These are phyloP conservation scores for Pseudopodoces humilis DNA, from an alignment of 2,113 vertebrate genomes.

Conservation along the genomic window DNA sequence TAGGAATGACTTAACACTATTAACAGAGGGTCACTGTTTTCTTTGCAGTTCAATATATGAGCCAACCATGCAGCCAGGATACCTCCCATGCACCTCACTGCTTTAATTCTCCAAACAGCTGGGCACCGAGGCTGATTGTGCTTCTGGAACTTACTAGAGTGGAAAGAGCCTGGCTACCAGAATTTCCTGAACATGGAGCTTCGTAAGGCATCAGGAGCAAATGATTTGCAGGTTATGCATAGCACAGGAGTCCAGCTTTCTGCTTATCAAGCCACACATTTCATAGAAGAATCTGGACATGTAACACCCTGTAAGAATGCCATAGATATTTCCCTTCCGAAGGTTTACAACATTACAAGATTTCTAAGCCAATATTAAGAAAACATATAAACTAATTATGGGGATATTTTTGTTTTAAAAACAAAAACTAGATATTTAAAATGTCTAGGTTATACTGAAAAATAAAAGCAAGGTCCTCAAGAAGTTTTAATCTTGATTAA, in stretches of 20 bases:
- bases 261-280: neutral
- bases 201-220: neutral
- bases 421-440: neutral
- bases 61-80: neutral
- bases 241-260: neutral
- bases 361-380: neutral
- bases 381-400: neutral
- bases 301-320: neutral
- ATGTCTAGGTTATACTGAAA: neutral
- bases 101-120: neutral
- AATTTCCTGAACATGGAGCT: neutral
- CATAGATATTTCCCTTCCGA: neutral
- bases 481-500: neutral
- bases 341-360: neutral
- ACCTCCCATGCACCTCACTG: neutral
- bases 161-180: neutral
- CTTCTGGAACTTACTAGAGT: neutral
- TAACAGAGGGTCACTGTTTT: neutral
- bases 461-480: neutral
- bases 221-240: neutral
- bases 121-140: neutral
- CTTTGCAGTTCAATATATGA: neutral
- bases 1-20: rapidly evolving
- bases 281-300: neutral
- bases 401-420: neutral